phyloP scores from a whole-genome alignment of 2,113 vertebrate species.

The Clarias batrachus region DNA sequence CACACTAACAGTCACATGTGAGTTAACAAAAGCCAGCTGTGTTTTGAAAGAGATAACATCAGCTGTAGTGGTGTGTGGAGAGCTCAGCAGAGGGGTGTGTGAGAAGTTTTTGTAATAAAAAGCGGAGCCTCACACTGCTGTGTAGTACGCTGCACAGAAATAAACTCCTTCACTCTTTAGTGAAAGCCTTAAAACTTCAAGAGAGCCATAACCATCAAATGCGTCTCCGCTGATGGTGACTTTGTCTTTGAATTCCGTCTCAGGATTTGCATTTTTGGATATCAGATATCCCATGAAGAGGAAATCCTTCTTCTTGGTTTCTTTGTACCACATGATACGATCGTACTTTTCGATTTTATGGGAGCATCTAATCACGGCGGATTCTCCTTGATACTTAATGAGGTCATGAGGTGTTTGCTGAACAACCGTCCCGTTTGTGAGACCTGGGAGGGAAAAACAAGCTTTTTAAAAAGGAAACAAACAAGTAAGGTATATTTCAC shows the following conservation, averaged over 20 bases:
- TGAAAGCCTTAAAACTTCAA: neutral
- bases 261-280: neutral
- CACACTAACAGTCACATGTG: neutral
- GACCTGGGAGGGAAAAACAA: conserved; percentile 25
- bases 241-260: conserved; percentile 16
- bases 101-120: conserved; percentile 42
- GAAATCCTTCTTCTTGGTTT: conserved; percentile 14
- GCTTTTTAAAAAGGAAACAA: neutral
- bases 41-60: neutral
- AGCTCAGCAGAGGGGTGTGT: neutral
- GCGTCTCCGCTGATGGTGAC: neutral
- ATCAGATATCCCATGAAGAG: conserved; percentile 37
- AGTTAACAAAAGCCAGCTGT: neutral
- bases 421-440: conserved; percentile 4
- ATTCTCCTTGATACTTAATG: conserved; percentile 18
- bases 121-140: conserved; percentile 4
- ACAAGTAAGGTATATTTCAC: neutral
- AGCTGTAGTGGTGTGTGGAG: conserved; percentile 5
- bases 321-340: conserved; percentile 46
- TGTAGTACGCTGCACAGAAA: conserved; percentile 50
- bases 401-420: conserved; percentile 33
- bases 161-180: conserved; percentile 32
- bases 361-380: conserved; percentile 29
- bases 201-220: neutral
- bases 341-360: conserved; percentile 18